These are phyloP conservation scores for Venusia cambrica DNA, from an alignment of 2,888 invertebrate species.

Conservation along the genomic window DNA sequence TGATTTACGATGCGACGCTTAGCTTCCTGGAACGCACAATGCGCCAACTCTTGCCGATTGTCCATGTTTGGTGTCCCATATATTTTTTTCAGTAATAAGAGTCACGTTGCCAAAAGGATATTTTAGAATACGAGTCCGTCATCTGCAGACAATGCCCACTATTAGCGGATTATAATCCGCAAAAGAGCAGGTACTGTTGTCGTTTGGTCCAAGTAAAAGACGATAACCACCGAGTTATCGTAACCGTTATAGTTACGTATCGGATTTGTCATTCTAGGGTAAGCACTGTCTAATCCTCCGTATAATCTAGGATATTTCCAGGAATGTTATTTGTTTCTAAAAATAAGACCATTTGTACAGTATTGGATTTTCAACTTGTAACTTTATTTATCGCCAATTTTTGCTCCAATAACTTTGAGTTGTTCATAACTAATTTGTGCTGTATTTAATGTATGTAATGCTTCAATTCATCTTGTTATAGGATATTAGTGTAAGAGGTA, in stretches of 20 bases:
- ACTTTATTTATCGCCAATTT: too few relatives aligned
- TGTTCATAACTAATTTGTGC: too few relatives aligned
- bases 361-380: too few relatives aligned
- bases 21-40: conserved; percentile 55
- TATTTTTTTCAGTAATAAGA: conserved; percentile 42
- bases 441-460: too few relatives aligned
- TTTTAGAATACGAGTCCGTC: conserved; percentile 58
- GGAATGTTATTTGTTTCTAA: conserved; percentile 9
- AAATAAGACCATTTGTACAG: too few relatives aligned
- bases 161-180: conserved; percentile 75
- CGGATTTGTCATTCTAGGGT: conserved; percentile 8
- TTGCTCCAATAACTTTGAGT: too few relatives aligned
- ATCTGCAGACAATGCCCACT: conserved; percentile 76
- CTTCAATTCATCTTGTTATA: too few relatives aligned
- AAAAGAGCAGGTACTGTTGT: conserved; percentile 71
- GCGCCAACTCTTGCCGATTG: conserved; percentile 71
- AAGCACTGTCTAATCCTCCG: conserved; percentile 6
- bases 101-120: conserved; percentile 41
- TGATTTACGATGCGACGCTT: conserved; percentile 62
- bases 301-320: conserved; percentile 1
- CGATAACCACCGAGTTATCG: conserved; percentile 16
- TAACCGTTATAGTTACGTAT: conserved; percentile 21
- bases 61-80: conserved; percentile 34
- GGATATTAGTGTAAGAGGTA: too few relatives aligned
- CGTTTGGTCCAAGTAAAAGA: conserved; percentile 34